Evolutionary conservation across 2,888 invertebrate genomes (phyloP).

Genomic region (Ornithoptera priamus): DNA sequence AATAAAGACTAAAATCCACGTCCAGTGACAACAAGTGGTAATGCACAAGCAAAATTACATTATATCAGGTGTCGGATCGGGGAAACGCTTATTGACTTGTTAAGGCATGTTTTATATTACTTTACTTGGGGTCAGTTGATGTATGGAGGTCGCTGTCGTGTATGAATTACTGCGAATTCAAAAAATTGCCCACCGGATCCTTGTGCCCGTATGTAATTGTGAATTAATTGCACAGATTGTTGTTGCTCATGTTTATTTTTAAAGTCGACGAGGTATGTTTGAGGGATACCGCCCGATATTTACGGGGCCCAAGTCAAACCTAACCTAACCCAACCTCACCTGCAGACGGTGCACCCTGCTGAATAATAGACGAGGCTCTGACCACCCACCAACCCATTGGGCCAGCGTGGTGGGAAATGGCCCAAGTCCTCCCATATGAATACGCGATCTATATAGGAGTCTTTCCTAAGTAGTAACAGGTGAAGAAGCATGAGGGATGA

Average conservation of each 20-base stretch:
- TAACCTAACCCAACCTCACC: no score
- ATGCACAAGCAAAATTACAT: slow-evolving; percentile 4
- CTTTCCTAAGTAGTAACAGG: no score
- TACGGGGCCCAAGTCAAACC: no score
- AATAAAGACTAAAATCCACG: no score
- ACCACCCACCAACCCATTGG: no score
- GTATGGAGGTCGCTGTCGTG: slow-evolving; percentile 17
- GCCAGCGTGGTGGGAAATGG: no score
- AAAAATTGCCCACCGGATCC: slow-evolving; percentile 14
- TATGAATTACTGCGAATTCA: slow-evolving; percentile 16
- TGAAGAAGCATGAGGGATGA: no score
- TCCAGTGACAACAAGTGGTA: slow-evolving; percentile 10
- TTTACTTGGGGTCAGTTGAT: slow-evolving; percentile 23
- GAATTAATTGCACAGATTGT: slow-evolving; percentile 5
- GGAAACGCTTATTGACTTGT: slow-evolving; percentile 29
- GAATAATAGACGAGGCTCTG: no score
- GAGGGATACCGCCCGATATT: no score
- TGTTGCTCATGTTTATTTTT: background rate
- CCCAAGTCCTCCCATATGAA: no score
- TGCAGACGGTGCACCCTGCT: no score
- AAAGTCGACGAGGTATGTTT: background rate
- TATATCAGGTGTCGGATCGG: slow-evolving; percentile 21
- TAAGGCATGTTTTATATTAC: slow-evolving; percentile 20
- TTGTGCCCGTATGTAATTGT: slow-evolving; percentile 16
- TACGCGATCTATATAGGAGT: no score